A percentile compares a stretch with the other conserved stretches of the same genome.
phyloP scores from a whole-genome alignment of 92 coral and sea anemone genomes.

The Epizoanthus rinbou region DNA sequence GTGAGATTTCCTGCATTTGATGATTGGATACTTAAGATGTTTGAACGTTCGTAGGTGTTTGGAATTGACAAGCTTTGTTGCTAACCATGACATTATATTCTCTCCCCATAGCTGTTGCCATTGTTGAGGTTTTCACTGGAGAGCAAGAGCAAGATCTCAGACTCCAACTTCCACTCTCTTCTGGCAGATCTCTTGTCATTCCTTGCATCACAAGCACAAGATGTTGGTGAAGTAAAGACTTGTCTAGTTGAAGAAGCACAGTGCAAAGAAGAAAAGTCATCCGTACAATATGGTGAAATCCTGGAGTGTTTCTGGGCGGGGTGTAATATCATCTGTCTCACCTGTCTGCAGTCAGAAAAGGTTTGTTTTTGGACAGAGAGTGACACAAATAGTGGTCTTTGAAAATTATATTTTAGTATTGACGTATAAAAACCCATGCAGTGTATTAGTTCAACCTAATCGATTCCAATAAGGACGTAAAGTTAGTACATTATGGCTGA shows the following conservation, averaged over 20 bases:
- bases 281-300: slow-evolving; percentile 28
- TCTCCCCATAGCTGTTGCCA: slow-evolving; percentile 57
- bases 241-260: slow-evolving; percentile 3
- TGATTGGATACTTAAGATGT: too few species aligned
- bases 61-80: too few species aligned
- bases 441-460: too few species aligned
- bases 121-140: slow-evolving; percentile 63
- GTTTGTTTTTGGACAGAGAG: neutral
- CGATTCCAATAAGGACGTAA: too few species aligned
- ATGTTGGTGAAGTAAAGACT: neutral
- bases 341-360: slow-evolving; percentile 31
- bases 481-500: too few species aligned
- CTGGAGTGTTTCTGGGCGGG: slow-evolving; percentile 80
- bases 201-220: slow-evolving; percentile 37
- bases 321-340: slow-evolving; percentile 50
- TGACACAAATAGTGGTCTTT: too few species aligned
- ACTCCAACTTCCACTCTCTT: slow-evolving; percentile 54
- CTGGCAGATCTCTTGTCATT: slow-evolving; percentile 60
- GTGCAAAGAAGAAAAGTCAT: slow-evolving; percentile 19
- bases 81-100: neutral
- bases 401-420: too few species aligned
- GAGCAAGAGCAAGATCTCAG: slow-evolving; percentile 54
- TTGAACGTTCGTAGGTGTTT: too few species aligned
- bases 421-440: too few species aligned
- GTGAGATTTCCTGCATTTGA: too few species aligned